Base-by-base conservation (phyloP, 2,797 vertebrate species). In the Helostoma temminkii region DNA sequence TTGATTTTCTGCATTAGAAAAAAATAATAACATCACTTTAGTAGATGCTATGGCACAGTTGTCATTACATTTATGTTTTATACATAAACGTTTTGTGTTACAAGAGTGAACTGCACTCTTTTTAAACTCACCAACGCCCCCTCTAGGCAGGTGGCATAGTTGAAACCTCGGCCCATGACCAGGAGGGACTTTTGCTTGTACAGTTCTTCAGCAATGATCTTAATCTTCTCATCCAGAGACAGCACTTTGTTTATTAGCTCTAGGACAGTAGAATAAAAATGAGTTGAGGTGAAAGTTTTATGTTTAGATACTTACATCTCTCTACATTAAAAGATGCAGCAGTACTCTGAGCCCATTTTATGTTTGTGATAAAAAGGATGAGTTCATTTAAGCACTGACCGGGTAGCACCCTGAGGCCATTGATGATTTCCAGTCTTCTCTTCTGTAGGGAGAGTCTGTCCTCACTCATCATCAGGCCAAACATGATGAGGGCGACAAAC, bases 111-210 rank as follows among this genome's bases (percentile, higher is more conserved):
- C 11, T 42, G 34, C 21, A 36, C 6, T 3, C 9, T 36, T 12
- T 56, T 14, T 64, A 10, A 21, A 92, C 95, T 91, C 93, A 98
- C 97, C 96, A 99, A 89, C 19, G 97, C 97, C 88, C 97, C 97
- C 93, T 99, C 97, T 28, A 98, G 93, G 85, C 97, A 99, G 0
- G 97, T 98, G 63, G 97, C 96, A 0, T 98, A 99, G 91, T 98
- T 96, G 87, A 95, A 98, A 10, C 97, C 97, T 76, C 97, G 94
- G 3, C 97, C 97, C 97, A 99, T 99, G 53, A 99, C 96, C 81
- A 99, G 88, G 25, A 99, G 93, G 0, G 97, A 99, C 73, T 74
- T 95, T 73, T 98, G 95, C 50, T 96, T 90, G 87, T 96, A 95
- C 50, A 99, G 91, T 72, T 99, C 97, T 52, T 95, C 91, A 26